Evolutionary conservation across 1,140 invertebrate genomes (phyloP).

Genomic region (Drosophila saltans): DNA sequence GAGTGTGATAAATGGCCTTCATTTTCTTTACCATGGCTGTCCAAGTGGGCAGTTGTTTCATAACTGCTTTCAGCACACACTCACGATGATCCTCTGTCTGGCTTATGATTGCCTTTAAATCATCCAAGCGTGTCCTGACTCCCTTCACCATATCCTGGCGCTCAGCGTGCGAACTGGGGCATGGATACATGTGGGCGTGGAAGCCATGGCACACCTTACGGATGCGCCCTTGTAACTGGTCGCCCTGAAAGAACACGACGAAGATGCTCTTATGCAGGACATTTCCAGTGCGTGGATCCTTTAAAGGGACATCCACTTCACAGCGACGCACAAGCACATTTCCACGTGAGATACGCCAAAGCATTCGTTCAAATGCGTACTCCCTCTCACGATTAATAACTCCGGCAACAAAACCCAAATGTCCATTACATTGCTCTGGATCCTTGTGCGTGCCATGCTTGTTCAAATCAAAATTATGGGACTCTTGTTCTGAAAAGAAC

Average conservation of each 20-base stretch:
- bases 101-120: constrained; percentile 95
- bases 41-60: constrained; percentile 97
- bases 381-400: constrained; percentile 94
- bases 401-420: constrained; percentile 92
- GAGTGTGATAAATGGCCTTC: constrained; percentile 94
- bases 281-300: constrained; percentile 93
- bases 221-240: constrained; percentile 96
- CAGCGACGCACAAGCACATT: constrained; percentile 94
- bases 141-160: constrained; percentile 96
- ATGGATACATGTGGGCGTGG: constrained; percentile 97
- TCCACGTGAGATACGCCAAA: constrained; percentile 97
- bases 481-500: constrained; percentile 75
- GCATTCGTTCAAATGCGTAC: constrained; percentile 97
- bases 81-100: constrained; percentile 98
- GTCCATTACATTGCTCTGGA: constrained; percentile 88
- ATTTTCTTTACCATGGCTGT: constrained; percentile 93
- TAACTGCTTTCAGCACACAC: constrained; percentile 94
- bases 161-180: constrained; percentile 95
- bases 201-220: constrained; percentile 99
- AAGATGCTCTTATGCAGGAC: constrained; percentile 97
- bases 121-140: constrained; percentile 96
- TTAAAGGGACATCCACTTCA: constrained; percentile 92
- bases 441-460: constrained; percentile 88
- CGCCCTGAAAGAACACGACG: constrained; percentile 98
- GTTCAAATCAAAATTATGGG: constrained; percentile 68